These are phyloP conservation scores for Calliopum simillimum DNA, from an alignment of 2,888 invertebrate genomes.

Conservation along the genomic window DNA sequence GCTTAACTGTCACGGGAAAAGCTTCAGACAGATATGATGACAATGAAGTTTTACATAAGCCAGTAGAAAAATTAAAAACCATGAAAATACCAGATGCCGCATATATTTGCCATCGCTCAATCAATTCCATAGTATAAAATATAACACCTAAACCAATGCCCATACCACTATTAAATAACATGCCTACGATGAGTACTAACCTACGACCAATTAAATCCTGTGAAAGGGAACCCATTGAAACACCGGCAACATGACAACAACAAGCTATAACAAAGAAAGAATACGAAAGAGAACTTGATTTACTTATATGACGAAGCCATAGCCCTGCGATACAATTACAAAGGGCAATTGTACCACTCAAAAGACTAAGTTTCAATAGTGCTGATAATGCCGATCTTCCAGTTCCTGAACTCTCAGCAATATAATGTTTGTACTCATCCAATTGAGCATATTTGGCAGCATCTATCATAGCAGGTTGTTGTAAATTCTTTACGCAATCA, in stretches of 20 bases:
- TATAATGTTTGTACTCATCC: constrained; percentile 57
- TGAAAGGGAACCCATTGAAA: constrained; percentile 35
- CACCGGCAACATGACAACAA: constrained; percentile 50
- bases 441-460: constrained; percentile 53
- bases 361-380: constrained; percentile 47
- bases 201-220: constrained; percentile 55
- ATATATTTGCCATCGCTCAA: constrained; percentile 33
- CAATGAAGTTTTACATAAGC: constrained; percentile 53
- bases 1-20: constrained; percentile 57
- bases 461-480: constrained; percentile 48
- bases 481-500: constrained; percentile 54
- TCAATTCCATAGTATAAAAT: too few relatives aligned
- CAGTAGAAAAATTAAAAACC: constrained; percentile 52
- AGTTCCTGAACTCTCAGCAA: constrained; percentile 51
- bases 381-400: too few relatives aligned
- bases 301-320: too few relatives aligned
- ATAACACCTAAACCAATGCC: constrained; percentile 50
- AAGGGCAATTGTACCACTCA: constrained; percentile 53
- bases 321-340: too few relatives aligned
- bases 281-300: too few relatives aligned
- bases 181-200: constrained; percentile 47
- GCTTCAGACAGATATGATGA: constrained; percentile 60
- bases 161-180: constrained; percentile 45
- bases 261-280: too few relatives aligned
- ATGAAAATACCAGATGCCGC: constrained; percentile 50